Evolutionary conservation across 2,113 vertebrate species (phyloP).

Genomic region (Strix uralensis): DNA sequence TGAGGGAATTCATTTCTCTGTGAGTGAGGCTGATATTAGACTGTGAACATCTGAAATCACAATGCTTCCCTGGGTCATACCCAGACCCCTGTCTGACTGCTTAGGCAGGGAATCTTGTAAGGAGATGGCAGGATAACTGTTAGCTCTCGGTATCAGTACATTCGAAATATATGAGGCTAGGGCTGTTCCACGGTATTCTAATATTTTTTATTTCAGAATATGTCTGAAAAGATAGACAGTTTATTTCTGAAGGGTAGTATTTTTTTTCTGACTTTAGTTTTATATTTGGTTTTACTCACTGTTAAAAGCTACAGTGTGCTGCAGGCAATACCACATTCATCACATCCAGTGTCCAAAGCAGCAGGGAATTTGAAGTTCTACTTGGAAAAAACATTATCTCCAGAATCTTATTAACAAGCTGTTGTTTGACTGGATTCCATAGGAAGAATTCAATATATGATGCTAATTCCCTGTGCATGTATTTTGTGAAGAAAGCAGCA

Average conservation of each 20-base stretch:
- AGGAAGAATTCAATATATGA: background rate
- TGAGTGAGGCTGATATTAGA: background rate
- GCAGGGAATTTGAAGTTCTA: background rate
- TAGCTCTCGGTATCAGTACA: background rate
- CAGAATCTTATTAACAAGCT: background rate
- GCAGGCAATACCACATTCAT: background rate
- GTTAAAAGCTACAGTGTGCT: background rate
- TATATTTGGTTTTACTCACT: background rate
- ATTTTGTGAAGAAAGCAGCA: background rate
- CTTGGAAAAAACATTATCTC: background rate
- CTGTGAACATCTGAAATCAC: background rate
- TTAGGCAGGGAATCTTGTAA: background rate
- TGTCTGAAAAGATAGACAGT: background rate
- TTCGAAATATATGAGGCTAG: background rate
- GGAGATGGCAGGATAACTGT: background rate
- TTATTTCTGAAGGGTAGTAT: background rate
- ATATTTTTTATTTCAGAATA: background rate
- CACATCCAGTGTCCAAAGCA: background rate
- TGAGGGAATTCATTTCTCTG: background rate
- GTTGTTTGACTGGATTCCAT: background rate
- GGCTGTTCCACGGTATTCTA: background rate
- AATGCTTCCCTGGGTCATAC: background rate
- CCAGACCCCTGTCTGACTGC: background rate
- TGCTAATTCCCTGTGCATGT: background rate
- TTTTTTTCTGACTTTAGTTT: background rate